Base-by-base conservation (phyloP, 64 coral and sea anemone species). In the Acropora tenuis region DNA sequence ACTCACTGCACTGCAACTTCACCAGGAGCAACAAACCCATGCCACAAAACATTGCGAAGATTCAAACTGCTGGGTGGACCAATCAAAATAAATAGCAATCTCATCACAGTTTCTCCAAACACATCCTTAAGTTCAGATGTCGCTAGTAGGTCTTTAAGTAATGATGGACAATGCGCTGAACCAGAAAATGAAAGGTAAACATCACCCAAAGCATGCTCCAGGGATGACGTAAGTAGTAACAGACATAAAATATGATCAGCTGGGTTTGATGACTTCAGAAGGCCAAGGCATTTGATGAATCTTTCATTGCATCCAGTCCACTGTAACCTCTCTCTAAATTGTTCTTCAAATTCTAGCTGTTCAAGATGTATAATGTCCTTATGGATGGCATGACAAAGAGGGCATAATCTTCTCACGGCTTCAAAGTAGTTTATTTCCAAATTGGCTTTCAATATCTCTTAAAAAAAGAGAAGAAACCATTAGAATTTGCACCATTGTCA, bases 31-130 rank as follows among this genome's bases (percentile, higher is more conserved):
- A 63, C 60, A 90, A 98, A 98, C 3, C 96, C 96, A 95, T 98
- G 96, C 96, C 96, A 98, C 41, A 95, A 55, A 63, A 98, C 58
- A 93, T 98, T 98, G 20, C 96, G 90, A n/a, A 98, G 88, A 84
- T 98, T 98, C 3, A 98, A 74, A 47, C 93, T 86, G 6, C 74
- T 75, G 12, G 96, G 93, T 45, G 96, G 90, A 41, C 96, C 96
- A 43, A 94, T 92, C 16, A 95, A 68, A 69, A 92, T 76, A 59
- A 80, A 79, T 16, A 95, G 83, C 69, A 90, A 84, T 9, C 76
- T 75, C 3, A 93, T 79, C 10, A 82, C 90, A 83, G 65, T 69
- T 49, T 93, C 73, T 16, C 94, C 94, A 80, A 95, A 85, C 15
- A 93, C 59, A 13, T 84, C 81, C 2, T 71, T 77, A 0, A 98